Conservation (phyloP, 2,888 invertebrate genomes). For the Polyommatus icarus region DNA sequence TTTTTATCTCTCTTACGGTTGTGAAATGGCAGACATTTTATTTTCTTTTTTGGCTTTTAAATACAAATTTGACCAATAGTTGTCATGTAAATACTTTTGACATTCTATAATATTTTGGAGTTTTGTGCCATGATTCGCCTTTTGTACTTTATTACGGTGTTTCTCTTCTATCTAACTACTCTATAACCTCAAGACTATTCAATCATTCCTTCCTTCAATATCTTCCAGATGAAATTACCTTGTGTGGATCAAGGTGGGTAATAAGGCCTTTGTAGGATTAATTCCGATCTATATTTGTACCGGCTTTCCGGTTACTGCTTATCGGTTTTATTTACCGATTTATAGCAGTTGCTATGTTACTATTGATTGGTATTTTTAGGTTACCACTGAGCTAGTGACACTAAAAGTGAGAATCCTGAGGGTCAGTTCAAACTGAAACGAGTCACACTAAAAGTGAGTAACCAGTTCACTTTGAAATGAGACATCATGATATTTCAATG, state of each 20-base stretch:
- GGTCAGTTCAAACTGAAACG: too few relatives aligned
- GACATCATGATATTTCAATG: too few relatives aligned
- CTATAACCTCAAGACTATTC: constrained; percentile 33
- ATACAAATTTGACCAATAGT: too few relatives aligned
- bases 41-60: too few relatives aligned
- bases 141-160: neutral
- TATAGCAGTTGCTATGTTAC: neutral
- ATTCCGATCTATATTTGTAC: neutral
- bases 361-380: neutral
- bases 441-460: too few relatives aligned
- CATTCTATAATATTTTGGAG: too few relatives aligned
- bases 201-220: constrained; percentile 41
- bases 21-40: too few relatives aligned
- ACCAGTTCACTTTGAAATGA: too few relatives aligned
- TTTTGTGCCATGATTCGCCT: neutral
- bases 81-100: too few relatives aligned
- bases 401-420: neutral
- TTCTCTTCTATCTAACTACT: neutral
- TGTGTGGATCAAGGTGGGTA: constrained; percentile 44
- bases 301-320: neutral
- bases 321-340: neutral
- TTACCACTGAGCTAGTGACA: neutral
- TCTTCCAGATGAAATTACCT: constrained; percentile 45
- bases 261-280: constrained; percentile 40
- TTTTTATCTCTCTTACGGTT: too few relatives aligned